Evolutionary conservation across 64 coral and sea anemone genomes (phyloP).

Genomic region (Acropora tenuis): DNA sequence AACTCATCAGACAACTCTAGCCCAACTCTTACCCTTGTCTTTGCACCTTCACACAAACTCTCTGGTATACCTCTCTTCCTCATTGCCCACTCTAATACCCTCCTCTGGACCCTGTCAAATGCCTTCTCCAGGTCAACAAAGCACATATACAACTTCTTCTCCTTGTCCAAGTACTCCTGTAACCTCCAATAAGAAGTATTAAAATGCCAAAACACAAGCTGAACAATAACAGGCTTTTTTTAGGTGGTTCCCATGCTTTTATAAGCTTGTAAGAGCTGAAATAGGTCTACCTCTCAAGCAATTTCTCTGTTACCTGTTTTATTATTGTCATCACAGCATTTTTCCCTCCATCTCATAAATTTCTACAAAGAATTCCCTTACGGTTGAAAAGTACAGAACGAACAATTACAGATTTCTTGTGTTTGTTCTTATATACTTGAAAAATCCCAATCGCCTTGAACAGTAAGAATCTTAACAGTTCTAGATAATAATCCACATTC

Average conservation of each 20-base stretch:
- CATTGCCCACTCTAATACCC: too few species aligned
- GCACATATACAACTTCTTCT: too few species aligned
- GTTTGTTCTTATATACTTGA: not conserved
- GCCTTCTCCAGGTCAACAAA: too few species aligned
- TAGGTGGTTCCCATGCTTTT: slow-evolving; percentile 9
- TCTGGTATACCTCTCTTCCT: too few species aligned
- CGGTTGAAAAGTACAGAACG: slow-evolving; percentile 5
- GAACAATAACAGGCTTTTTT: slow-evolving; percentile 10
- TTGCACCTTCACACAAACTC: too few species aligned
- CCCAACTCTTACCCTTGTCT: too few species aligned
- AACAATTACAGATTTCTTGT: slow-evolving; percentile 7
- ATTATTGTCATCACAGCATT: not conserved
- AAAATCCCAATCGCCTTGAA: not conserved
- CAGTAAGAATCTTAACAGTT: slow-evolving; percentile 11
- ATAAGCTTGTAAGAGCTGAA: slow-evolving; percentile 14
- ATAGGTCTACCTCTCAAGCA: not conserved
- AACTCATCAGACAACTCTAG: too few species aligned
- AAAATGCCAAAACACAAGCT: not conserved
- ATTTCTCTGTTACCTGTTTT: slow-evolving; percentile 9
- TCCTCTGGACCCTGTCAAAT: too few species aligned
- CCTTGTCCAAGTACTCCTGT: too few species aligned
- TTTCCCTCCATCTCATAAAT: slow-evolving; percentile 10
- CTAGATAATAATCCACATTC: slow-evolving; percentile 6
- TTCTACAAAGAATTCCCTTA: slow-evolving; percentile 15
- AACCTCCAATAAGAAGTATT: not conserved